phyloP scores from a whole-genome alignment of 2,113 vertebrate species.

The Canis aureus region DNA sequence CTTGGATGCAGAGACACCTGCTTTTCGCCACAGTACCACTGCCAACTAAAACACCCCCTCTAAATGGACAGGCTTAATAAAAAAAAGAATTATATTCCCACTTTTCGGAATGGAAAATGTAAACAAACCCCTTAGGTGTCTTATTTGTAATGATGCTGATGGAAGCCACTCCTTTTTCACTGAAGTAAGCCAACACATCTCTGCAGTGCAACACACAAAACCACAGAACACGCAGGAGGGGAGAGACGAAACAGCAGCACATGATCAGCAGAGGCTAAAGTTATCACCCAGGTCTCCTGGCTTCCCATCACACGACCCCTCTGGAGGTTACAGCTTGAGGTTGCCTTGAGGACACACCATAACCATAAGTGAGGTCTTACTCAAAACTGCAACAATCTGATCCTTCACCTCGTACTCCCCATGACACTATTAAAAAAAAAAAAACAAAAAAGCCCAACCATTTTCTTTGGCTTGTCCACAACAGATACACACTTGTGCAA shows the following conservation, averaged over 20 bases:
- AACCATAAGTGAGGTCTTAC: background rate
- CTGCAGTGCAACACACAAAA: background rate
- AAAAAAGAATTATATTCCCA: background rate
- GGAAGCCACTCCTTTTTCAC: slow-evolving; percentile 24
- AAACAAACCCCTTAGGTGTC: background rate
- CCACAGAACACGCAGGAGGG: background rate
- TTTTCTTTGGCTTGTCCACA: slow-evolving; percentile 77
- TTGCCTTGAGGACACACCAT: slow-evolving; percentile 21
- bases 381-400: slow-evolving; percentile 28
- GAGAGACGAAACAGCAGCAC: background rate
- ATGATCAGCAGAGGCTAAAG: background rate
- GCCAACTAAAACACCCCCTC: background rate
- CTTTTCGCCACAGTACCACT: background rate
- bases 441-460: background rate
- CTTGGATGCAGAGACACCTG: background rate
- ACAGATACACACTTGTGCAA: slow-evolving; percentile 80
- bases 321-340: background rate
- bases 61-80: background rate
- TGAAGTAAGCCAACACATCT: background rate
- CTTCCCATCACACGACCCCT: background rate
- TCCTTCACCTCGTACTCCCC: slow-evolving; percentile 72
- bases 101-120: background rate
- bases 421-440: slow-evolving; percentile 67
- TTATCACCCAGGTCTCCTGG: background rate
- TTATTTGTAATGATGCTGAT: background rate